Base-by-base conservation (phyloP, 2,113 vertebrate genomes). In the Triplophysa siluroides region DNA sequence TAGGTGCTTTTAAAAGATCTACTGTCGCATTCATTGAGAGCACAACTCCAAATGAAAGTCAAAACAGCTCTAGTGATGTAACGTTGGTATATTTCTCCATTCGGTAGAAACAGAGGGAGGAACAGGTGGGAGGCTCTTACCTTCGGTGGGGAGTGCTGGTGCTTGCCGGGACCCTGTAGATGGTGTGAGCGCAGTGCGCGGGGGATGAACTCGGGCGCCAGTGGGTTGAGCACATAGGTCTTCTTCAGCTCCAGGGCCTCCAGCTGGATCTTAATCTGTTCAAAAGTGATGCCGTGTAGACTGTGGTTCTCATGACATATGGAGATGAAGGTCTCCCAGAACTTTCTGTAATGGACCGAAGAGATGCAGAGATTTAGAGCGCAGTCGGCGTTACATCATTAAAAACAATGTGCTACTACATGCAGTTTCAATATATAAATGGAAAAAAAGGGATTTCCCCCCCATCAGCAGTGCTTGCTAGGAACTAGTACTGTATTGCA, bases 171-270 rank as follows among this genome's bases (percentile, higher is more conserved):
- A 13, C 86, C 90, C 2, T 90, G 93, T 80, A 92, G 88, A 78
- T 96, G 96, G 74, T 96, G 96, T 2, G 93, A 90, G 67, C 98
- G 89, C 58, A 98, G 93, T 41, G 97, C 98, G 16, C 98, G 95
- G 0, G 98, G 98, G 87, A 99, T 97, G 90, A 99, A 99, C 84
- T 99, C 98, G 0, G 98, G 98, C 65, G 98, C 98, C 90, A 99
- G 87, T 0, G 98, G 98, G 87, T 99, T 99, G 88, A 99, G 89
- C 83, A 99, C 98, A 0, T 99, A 99, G 0, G 98, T 99, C 93
- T 99, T 99, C 94, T 99, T 99, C 52, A 99, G 92, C 92, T 99
- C 98, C 87, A 99, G 90, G 84, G 97, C 98, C 89, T 99, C 97
- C 88, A 99, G 88, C 90, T 99, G 97, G 88, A 96, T 92, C 89